Conservation (phyloP, 1,140 invertebrate species). For the Heterodera schachtii region DNA sequence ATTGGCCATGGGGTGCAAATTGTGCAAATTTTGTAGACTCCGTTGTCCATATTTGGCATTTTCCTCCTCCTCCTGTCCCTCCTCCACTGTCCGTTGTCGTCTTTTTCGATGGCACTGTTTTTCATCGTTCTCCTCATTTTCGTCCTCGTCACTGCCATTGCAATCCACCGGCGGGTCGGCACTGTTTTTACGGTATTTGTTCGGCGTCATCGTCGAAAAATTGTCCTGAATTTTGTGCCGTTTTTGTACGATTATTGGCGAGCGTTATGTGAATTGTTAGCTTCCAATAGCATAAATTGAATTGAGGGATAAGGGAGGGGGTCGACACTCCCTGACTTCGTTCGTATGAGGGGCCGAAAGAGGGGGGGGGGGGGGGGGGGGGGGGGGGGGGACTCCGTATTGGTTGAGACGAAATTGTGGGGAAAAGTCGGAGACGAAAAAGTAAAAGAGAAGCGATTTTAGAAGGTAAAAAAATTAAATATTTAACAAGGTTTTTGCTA, state of each 20-base stretch:
- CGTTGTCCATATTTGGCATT: neutral
- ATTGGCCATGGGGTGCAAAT: constrained; percentile 4
- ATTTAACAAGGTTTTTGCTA: no score
- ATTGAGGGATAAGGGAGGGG: no score
- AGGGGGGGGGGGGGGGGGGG: no score
- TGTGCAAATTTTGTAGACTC: constrained; percentile 20
- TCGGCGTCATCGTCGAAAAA: neutral
- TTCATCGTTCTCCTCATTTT: neutral
- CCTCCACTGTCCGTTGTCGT: neutral
- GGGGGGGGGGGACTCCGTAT: no score
- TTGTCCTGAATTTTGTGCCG: neutral
- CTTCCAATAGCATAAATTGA: no score
- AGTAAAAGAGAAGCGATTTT: no score
- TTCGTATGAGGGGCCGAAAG: no score
- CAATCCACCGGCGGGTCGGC: constrained; percentile 16
- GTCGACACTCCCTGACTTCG: no score
- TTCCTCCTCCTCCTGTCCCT: neutral
- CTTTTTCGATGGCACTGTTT: neutral
- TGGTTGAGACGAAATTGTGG: no score
- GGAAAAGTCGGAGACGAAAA: no score
- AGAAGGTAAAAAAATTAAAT: no score
- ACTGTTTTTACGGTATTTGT: constrained; percentile 28
- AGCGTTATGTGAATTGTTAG: no score
- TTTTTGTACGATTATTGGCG: neutral
- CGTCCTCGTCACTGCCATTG: neutral